Conservation (phyloP, 1,140 invertebrate species). For the Ostrea denselamellosa region DNA sequence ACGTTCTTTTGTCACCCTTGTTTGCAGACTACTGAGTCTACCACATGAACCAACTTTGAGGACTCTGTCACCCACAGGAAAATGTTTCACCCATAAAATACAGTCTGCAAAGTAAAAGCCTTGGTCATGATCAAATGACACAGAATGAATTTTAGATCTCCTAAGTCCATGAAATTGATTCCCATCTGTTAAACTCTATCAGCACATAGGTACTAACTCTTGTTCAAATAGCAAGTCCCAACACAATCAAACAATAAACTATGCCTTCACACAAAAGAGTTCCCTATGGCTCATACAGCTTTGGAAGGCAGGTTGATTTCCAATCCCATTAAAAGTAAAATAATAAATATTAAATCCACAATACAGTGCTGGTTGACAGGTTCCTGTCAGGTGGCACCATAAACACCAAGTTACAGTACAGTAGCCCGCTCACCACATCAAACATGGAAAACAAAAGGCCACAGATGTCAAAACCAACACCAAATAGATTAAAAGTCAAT, state of each 20-base stretch:
- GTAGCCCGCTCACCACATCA: constrained; percentile 13
- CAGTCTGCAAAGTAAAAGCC: not conserved
- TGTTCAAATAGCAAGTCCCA: constrained; percentile 32
- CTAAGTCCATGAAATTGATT: constrained; percentile 37
- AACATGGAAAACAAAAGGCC: not conserved
- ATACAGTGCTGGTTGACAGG: constrained; percentile 10
- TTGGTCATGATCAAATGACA: constrained; percentile 28
- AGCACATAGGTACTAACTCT: constrained; percentile 35
- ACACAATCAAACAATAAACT: constrained; percentile 23
- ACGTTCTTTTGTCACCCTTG: not conserved
- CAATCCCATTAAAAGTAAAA: constrained; percentile 40
- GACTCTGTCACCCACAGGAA: not conserved
- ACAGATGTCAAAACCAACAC: constrained; percentile 34
- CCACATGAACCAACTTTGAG: not conserved
- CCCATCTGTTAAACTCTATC: constrained; percentile 34
- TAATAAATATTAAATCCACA: constrained; percentile 35
- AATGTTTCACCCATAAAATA: constrained; percentile 19
- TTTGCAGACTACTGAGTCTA: not conserved
- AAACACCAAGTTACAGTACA: not conserved
- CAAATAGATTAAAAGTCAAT: constrained; percentile 35
- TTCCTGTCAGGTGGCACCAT: not conserved
- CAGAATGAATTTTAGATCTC: not conserved
- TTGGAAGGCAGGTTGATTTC: constrained; percentile 28
- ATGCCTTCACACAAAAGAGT: constrained; percentile 11
- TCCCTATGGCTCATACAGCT: constrained; percentile 16